A percentile compares a stretch with the other conserved stretches of the same genome.
Evolutionary conservation across 2,888 invertebrate species (phyloP).

Genomic region (Pomacea canaliculata): DNA sequence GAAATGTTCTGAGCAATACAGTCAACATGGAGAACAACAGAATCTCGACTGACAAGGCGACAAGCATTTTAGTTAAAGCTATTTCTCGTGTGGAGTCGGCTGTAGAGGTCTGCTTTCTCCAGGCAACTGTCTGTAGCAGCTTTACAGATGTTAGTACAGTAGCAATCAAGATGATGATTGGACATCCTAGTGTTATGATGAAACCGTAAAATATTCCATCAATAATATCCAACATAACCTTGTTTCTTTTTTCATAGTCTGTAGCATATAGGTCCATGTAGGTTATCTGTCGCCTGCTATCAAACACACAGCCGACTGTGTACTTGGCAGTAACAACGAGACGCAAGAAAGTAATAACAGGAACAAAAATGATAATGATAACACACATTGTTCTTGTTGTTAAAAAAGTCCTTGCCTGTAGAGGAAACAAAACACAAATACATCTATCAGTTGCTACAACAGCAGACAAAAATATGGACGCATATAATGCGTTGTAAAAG

Average conservation of each 20-base stretch:
- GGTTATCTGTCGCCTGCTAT: background rate
- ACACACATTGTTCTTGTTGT: background rate
- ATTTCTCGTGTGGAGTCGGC: background rate
- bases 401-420: background rate
- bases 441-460: background rate
- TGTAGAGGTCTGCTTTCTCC: background rate
- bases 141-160: background rate
- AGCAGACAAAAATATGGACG: background rate
- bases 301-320: background rate
- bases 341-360: background rate
- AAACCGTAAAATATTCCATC: background rate
- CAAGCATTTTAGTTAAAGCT: conserved; percentile 2
- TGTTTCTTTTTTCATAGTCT: background rate
- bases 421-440: conserved; percentile 1
- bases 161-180: background rate
- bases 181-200: background rate
- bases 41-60: background rate
- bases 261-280: background rate
- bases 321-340: background rate
- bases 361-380: background rate
- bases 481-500: no score
- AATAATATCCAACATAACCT: background rate
- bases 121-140: background rate
- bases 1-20: background rate
- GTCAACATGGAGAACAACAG: background rate